Evolutionary conservation across 1,140 invertebrate genomes (phyloP).

Genomic region (Rhopalosiphum padi): DNA sequence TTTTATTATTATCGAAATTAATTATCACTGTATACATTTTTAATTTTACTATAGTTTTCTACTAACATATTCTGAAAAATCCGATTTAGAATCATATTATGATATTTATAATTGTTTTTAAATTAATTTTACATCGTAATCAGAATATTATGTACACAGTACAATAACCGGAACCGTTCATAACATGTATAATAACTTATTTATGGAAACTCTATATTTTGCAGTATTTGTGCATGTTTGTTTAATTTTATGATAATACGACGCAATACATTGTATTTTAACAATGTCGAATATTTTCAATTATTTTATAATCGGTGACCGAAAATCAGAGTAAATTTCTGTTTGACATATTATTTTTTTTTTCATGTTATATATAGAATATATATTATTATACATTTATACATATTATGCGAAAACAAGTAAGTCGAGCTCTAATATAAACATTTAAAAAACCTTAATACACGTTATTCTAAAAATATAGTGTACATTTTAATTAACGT

Average conservation of each 20-base stretch:
- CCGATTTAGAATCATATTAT: background rate
- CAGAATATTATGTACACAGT: background rate
- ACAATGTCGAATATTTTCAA: background rate
- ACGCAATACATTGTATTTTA: background rate
- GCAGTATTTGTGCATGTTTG: background rate
- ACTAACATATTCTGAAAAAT: background rate
- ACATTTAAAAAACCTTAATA: no score
- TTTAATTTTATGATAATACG: background rate
- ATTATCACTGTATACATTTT: background rate
- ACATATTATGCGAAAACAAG: no score
- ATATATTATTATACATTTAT: no score
- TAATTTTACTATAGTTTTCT: background rate
- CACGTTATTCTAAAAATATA: no score
- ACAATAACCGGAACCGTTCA: background rate
- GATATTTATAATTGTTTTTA: background rate
- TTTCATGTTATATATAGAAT: no score
- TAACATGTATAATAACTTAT: background rate
- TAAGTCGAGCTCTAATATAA: no score
- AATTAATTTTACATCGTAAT: background rate
- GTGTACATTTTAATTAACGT: no score
- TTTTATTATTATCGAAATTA: no score
- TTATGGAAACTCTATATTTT: background rate
- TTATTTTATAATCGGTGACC: background rate
- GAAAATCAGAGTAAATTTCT: background rate
- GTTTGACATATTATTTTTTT: background rate